Evolutionary conservation across 2,888 invertebrate species (phyloP).

Genomic region (Phlogophora meticulosa): DNA sequence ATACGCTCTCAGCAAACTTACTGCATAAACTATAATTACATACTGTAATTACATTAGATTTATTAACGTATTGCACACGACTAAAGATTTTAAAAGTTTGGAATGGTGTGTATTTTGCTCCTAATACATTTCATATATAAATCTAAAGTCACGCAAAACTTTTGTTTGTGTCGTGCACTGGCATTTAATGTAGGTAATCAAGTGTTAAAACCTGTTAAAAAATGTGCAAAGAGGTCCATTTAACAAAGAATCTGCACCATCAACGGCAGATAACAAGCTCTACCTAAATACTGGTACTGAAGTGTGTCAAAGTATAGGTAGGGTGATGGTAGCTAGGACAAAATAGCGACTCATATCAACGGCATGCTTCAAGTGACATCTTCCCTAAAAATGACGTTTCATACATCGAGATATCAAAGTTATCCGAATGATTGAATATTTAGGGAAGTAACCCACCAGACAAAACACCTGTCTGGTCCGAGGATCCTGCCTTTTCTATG

Average conservation of each 20-base stretch:
- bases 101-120: not conserved
- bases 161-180: not conserved
- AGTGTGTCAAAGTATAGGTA: constrained; percentile 30
- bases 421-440: too few species aligned
- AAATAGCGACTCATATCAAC: constrained; percentile 29
- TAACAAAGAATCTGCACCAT: constrained; percentile 1
- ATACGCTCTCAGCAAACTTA: constrained; percentile 30
- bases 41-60: constrained; percentile 53
- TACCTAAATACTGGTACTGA: constrained; percentile 11
- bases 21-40: constrained; percentile 47
- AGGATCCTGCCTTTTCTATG: too few species aligned
- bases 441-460: too few species aligned
- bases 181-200: not conserved
- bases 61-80: constrained; percentile 28
- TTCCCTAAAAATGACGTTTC: too few species aligned
- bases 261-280: constrained; percentile 9
- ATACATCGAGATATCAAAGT: too few species aligned
- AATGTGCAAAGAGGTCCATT: not conserved
- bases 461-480: too few species aligned
- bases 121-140: not conserved
- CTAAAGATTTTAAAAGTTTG: not conserved
- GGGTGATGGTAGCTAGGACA: not conserved
- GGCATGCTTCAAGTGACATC: too few species aligned
- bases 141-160: not conserved
- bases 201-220: not conserved